Evolutionary conservation across 2,888 invertebrate genomes (phyloP).

Genomic region (Chorisops tibialis): DNA sequence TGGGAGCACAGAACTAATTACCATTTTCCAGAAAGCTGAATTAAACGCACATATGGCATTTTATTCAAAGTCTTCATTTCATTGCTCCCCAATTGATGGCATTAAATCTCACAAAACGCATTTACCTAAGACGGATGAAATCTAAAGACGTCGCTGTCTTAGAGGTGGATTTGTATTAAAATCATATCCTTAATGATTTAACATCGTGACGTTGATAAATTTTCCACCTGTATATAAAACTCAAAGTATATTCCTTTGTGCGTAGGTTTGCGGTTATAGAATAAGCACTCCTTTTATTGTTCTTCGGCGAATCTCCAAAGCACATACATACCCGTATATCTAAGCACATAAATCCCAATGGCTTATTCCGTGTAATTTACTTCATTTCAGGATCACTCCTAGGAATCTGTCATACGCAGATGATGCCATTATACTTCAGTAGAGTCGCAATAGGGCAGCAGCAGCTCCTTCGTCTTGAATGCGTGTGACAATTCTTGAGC

Average conservation of each 20-base stretch:
- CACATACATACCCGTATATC: no score
- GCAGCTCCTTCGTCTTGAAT: constrained; percentile 3
- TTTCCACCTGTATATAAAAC: not conserved
- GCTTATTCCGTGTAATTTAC: constrained; percentile 20
- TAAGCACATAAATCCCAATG: not conserved
- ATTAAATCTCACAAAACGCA: no score
- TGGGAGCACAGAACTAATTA: no score
- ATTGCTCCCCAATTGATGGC: no score
- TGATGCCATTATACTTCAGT: constrained; percentile 26
- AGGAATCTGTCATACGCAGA: constrained; percentile 27
- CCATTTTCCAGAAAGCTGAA: no score
- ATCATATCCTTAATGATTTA: constrained; percentile 1
- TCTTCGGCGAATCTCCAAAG: no score
- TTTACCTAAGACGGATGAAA: constrained; percentile 7
- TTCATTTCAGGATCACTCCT: constrained; percentile 17
- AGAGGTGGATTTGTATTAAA: not conserved
- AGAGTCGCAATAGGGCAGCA: constrained; percentile 7
- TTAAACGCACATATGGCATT: no score
- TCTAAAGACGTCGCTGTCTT: not conserved
- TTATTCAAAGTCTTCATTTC: no score
- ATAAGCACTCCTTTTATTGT: no score
- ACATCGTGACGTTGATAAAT: constrained; percentile 21
- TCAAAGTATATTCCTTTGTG: no score
- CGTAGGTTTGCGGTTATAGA: no score
- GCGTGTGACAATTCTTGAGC: constrained; percentile 9